Base-by-base conservation (phyloP, 2,797 vertebrate species). In the Anniella stebbinsi region DNA sequence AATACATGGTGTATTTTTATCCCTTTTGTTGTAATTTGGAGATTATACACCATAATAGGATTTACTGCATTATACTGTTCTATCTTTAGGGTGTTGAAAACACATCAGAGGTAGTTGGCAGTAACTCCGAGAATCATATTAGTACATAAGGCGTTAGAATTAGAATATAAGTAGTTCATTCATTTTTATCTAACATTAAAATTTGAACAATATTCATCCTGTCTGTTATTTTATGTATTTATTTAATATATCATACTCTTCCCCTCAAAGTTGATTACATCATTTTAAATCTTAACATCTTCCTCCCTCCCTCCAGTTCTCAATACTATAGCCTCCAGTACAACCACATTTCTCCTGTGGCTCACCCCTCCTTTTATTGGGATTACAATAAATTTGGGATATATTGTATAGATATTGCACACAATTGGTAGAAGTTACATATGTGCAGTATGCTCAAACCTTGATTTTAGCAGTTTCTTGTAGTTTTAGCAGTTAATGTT, bases 1-100 rank as follows among this genome's bases (percentile, higher is more conserved):
- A 98, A 98, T 97, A 97, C 96, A 96, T 96, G 96, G 96, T 98
- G 96, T 98, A 92, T 98, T 98, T 98, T 98, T 98, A 98, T 98
- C 97, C 97, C 94, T 94, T 97, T 96, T 97, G 98, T 98, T 98
- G 98, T 98, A 98, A 98, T 98, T 98, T 98, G 97, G 97, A 97
- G 98, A 98, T 98, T 98, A 98, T 98, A 97, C 95, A 96, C 96
- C 95, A 60, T 97, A 98, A 98, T 98, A 98, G 98, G 98, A 98
- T 98, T 98, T 98, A 96, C 96, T 95, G 93, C 93, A 96, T 97
- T 96, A 94, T 95, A 87, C 94, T 96, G 89, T 96, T 96, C 96
- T 97, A 97, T 97, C 97, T 97, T 96, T 94, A 90, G 91, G 92
- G 91, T 96, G 93, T 96, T 97, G 94, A 92, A 94, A 88, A 95